Conservation (phyloP, 2,113 vertebrate genomes). For the Nannobrachium achirus region DNA sequence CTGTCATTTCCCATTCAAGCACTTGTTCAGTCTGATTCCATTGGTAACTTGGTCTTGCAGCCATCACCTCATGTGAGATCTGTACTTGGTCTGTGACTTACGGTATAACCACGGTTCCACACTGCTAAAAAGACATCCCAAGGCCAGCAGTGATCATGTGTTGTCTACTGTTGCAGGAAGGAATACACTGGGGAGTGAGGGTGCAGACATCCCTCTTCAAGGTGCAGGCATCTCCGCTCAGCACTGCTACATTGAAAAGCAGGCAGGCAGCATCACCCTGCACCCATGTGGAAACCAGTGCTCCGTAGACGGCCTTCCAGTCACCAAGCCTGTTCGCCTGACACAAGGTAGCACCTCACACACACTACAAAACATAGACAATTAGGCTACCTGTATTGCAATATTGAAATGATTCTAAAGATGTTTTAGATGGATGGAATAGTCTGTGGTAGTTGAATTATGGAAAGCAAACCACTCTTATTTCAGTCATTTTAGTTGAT, state of each 20-base stretch:
- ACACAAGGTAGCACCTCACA: conserved; percentile 85
- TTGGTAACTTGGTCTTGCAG: conserved; percentile 16
- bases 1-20: conserved; percentile 32
- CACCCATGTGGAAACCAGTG: conserved; percentile 91
- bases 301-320: conserved; percentile 81
- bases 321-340: conserved; percentile 84
- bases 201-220: conserved; percentile 87
- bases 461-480: too few species aligned
- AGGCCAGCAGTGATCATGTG: conserved; percentile 19
- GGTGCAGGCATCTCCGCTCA: conserved; percentile 83
- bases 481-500: too few species aligned
- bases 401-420: neutral
- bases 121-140: conserved; percentile 34
- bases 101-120: conserved; percentile 49
- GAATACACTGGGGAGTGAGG: conserved; percentile 86
- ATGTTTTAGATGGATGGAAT: neutral
- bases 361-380: neutral
- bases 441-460: neutral
- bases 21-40: conserved; percentile 15
- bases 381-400: neutral
- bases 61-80: conserved; percentile 40
- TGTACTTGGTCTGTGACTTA: conserved; percentile 19
- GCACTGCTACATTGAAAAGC: conserved; percentile 94
- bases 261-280: conserved; percentile 84
- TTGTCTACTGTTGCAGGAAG: conserved; percentile 78